These are phyloP conservation scores for Umimayanthus chanpuru DNA, from an alignment of 92 coral and sea anemone species.

Conservation along the genomic window DNA sequence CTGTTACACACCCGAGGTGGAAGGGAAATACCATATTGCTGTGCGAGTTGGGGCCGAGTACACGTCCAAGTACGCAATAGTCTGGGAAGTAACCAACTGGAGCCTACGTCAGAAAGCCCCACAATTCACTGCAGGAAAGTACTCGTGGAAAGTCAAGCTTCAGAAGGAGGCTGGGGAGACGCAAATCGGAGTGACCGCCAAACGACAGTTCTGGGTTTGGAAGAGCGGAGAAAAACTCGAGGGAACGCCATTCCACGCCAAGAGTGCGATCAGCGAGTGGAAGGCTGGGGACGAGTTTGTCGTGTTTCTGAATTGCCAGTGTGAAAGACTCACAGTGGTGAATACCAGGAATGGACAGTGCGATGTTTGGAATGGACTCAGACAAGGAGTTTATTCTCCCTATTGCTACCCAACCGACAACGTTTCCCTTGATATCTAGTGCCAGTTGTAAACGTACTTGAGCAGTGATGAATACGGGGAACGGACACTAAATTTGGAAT, in stretches of 20 bases:
- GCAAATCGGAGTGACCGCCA: constrained; percentile 7
- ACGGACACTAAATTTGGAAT: background rate
- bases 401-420: constrained; percentile 9
- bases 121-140: constrained; percentile 7
- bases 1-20: background rate
- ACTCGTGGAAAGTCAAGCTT: constrained; percentile 12
- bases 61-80: constrained; percentile 9
- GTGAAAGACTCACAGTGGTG: background rate
- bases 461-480: background rate
- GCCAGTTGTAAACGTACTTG: background rate
- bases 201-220: constrained; percentile 18
- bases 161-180: background rate
- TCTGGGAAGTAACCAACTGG: constrained; percentile 11
- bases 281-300: background rate
- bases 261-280: background rate
- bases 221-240: constrained; percentile 10
- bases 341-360: background rate
- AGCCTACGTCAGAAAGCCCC: background rate
- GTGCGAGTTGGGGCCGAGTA: constrained; percentile 9
- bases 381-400: background rate
- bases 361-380: constrained; percentile 8
- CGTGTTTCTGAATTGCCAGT: background rate
- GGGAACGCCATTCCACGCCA: constrained; percentile 7
- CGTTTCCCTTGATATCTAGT: background rate
- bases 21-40: background rate